Conservation (phyloP, 2,113 vertebrate genomes). For the Brachyhypopomus occidentalis region DNA sequence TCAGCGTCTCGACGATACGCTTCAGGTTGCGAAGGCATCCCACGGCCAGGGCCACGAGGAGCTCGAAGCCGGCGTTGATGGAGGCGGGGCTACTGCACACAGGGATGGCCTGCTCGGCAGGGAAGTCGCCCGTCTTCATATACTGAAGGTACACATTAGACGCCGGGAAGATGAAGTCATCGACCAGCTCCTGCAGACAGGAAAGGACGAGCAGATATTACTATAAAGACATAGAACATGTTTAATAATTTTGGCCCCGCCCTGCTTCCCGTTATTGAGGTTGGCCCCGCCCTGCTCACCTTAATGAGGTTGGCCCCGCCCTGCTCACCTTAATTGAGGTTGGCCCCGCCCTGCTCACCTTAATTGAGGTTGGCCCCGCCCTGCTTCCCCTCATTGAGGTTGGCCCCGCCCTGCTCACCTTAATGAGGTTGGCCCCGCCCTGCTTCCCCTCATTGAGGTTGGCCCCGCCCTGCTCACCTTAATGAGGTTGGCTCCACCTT, state of each 20-base stretch:
- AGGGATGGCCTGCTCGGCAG: constrained; percentile 95
- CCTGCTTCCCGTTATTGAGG: no score
- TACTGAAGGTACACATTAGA: constrained; percentile 97
- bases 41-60: constrained; percentile 92
- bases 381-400: no score
- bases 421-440: no score
- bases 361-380: no score
- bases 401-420: no score
- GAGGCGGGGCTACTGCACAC: constrained; percentile 94
- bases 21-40: constrained; percentile 96
- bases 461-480: constrained; percentile 73
- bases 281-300: no score
- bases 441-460: no score
- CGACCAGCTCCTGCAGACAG: constrained; percentile 88
- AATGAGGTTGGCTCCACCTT: constrained; percentile 96
- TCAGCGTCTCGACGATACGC: constrained; percentile 94
- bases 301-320: no score
- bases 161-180: constrained; percentile 98
- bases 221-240: neutral
- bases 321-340: constrained; percentile 88
- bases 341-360: constrained; percentile 94
- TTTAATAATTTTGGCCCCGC: no score
- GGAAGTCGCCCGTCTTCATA: constrained; percentile 95
- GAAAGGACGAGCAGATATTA: neutral
- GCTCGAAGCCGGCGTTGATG: constrained; percentile 95